These are phyloP conservation scores for Cephalopholis sonnerati DNA, from an alignment of 2,113 vertebrate genomes.

Conservation along the genomic window DNA sequence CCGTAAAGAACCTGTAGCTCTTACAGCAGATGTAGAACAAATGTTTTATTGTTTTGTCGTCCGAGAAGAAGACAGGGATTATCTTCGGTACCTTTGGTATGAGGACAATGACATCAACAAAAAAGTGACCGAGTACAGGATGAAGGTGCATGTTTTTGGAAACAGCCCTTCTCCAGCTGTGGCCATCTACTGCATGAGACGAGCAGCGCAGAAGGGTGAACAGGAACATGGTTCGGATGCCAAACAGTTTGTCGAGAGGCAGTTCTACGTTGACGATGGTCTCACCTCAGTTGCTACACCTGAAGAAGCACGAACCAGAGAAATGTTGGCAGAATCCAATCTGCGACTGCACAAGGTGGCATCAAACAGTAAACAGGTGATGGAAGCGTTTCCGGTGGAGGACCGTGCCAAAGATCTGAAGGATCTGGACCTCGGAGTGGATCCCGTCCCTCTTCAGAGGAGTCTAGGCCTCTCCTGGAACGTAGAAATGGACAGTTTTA, in stretches of 20 bases:
- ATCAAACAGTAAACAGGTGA: not conserved
- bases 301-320: not conserved
- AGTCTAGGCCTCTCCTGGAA: not conserved
- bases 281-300: not conserved
- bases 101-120: no score
- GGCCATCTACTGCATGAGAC: no score
- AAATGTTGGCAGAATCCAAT: constrained; percentile 23
- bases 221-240: not conserved
- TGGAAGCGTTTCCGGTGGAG: not conserved
- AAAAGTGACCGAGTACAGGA: no score
- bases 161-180: no score
- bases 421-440: constrained; percentile 4
- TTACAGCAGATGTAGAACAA: no score
- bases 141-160: no score
- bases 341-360: constrained; percentile 20
- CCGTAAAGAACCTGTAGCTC: no score
- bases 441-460: not conserved
- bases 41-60: no score
- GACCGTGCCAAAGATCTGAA: not conserved
- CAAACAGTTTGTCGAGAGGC: not conserved
- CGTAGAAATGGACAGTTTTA: not conserved
- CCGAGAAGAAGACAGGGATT: no score
- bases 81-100: no score
- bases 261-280: constrained; percentile 20
- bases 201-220: not conserved